These are phyloP conservation scores for Hestina assimilis DNA, from an alignment of 1,140 invertebrate genomes.

Conservation along the genomic window DNA sequence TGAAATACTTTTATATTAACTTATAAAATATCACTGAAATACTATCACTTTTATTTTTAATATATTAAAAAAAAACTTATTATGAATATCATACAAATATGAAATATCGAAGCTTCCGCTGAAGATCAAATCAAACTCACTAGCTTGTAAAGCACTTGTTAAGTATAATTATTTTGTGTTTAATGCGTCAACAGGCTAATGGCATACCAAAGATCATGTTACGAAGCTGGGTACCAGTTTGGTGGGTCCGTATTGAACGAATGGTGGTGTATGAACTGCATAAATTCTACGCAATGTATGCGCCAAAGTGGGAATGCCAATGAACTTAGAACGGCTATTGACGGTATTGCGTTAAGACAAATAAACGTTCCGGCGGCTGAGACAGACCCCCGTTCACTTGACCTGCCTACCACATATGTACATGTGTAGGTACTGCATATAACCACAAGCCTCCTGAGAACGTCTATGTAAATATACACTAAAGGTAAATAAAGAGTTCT, in stretches of 20 bases:
- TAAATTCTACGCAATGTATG: constrained; percentile 68
- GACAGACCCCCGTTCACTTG: constrained; percentile 70
- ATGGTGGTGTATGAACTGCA: constrained; percentile 60
- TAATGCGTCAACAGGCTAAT: constrained; percentile 72
- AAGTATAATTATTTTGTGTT: constrained; percentile 67
- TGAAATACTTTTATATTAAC: too few species aligned
- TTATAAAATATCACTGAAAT: too few species aligned
- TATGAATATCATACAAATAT: not conserved
- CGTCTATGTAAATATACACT: constrained; percentile 66
- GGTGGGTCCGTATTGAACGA: constrained; percentile 53
- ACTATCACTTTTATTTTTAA: too few species aligned
- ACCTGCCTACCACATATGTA: constrained; percentile 58
- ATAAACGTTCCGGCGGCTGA: constrained; percentile 69
- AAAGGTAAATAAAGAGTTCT: constrained; percentile 59
- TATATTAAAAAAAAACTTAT: not conserved
- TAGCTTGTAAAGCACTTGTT: constrained; percentile 44
- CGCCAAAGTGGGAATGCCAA: constrained; percentile 72
- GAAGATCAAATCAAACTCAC: constrained; percentile 41
- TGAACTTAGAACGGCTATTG: constrained; percentile 74
- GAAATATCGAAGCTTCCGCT: constrained; percentile 32
- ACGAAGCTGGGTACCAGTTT: constrained; percentile 56
- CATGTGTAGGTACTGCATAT: constrained; percentile 55
- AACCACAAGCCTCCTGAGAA: constrained; percentile 64
- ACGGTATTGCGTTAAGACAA: constrained; percentile 77
- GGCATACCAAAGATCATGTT: constrained; percentile 68